Base-by-base conservation (phyloP, 2,113 vertebrate genomes). In the Nettapus auritus region DNA sequence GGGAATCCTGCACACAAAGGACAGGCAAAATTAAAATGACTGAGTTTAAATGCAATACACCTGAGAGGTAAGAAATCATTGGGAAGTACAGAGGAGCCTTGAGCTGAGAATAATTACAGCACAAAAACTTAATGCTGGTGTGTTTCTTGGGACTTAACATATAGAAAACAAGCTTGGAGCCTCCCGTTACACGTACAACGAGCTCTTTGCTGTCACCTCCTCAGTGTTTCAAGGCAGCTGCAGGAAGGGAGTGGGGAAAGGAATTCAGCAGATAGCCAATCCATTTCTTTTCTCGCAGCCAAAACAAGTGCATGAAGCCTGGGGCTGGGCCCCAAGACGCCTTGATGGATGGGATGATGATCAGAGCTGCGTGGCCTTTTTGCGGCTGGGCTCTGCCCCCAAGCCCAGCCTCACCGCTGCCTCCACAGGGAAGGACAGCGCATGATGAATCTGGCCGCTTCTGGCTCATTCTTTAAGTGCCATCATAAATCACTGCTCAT, bases 371-470 rank as follows among this genome's bases (percentile, higher is more conserved):
- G 9, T 53, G 59, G 68, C 62, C n/a, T 38, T 46, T 53, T 55
- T 2, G 4, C 0, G 0, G 52, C 16, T 2, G 44, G 29, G 83
- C 42, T 80, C 23, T 42, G 56, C 76, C 40, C 0, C 0, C 17
- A 7, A 76, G 40, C 38, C 18, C 0, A 4, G 62, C 21, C 14
- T 4, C 1, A 4, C 40, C 2, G 6, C 15, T 0, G 2, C 67
- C 53, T 62, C 59, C 93, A 82, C 55, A 70, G 22, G 7, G 31
- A 92, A 95, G 82, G 93, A 88, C 31, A 3, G 73, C 0, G 1
- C 0, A 0, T 94, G 82, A 96, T 86, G 48, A 79, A 94, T 93
- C 76, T 75, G 40, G 56, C 59, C 6, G 9, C 81, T 88, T 88
- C 79, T 74, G 80, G 66, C 93, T 95, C 50, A 10, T 55, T 86